phyloP scores from a whole-genome alignment of 2,888 invertebrate genomes.

The Patella caerulea region DNA sequence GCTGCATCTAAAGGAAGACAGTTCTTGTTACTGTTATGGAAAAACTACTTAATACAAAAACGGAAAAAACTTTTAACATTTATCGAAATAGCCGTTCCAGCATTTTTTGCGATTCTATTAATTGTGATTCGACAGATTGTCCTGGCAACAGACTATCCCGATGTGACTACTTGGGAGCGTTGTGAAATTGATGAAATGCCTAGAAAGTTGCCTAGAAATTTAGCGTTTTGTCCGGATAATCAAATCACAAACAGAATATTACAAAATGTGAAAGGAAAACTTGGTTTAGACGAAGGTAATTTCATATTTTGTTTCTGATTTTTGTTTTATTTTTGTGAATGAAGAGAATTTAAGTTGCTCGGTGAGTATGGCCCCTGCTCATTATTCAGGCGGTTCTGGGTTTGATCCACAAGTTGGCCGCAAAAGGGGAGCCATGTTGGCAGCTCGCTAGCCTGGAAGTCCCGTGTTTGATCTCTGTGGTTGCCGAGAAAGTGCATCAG shows the following conservation, averaged over 20 bases:
- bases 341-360: no score
- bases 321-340: background rate
- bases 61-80: conserved; percentile 78
- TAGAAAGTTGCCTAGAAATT: conserved; percentile 26
- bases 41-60: conserved; percentile 85
- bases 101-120: conserved; percentile 75
- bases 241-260: conserved; percentile 46
- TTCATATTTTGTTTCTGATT: background rate
- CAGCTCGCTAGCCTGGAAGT: no score
- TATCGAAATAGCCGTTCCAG: conserved; percentile 76
- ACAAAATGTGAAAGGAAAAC: conserved; percentile 23
- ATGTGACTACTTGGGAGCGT: conserved; percentile 51
- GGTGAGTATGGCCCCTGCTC: no score
- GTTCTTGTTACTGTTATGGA: conserved; percentile 84
- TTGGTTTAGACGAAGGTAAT: conserved; percentile 27
- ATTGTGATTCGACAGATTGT: conserved; percentile 81
- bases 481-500: no score
- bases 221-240: conserved; percentile 53
- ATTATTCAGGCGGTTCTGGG: no score
- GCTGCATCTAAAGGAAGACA: conserved; percentile 42
- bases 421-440: no score
- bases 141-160: conserved; percentile 73
- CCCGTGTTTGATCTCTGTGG: no score
- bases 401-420: no score
- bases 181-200: conserved; percentile 47